A percentile compares a stretch with the other conserved stretches of the same genome.
These are phyloP conservation scores for Tetragonula clypearis DNA, from an alignment of 1,140 invertebrate species.

Conservation along the genomic window DNA sequence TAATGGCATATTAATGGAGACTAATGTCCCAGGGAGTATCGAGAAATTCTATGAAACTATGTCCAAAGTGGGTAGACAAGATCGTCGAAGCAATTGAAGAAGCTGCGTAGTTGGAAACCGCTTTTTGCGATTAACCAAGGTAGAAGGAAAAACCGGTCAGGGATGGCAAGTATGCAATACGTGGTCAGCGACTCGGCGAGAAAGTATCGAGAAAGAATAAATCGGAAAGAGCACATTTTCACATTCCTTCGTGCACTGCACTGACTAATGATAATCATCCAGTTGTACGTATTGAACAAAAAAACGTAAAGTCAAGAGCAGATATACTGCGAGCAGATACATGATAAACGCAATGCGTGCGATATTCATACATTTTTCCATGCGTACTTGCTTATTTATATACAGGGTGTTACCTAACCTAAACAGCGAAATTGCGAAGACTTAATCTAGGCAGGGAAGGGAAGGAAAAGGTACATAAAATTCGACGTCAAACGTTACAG, in stretches of 20 bases:
- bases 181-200: slow-evolving; percentile 27
- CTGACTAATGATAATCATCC: not conserved
- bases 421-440: too few relatives aligned
- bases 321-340: too few relatives aligned
- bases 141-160: slow-evolving; percentile 53
- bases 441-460: too few relatives aligned
- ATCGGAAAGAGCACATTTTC: slow-evolving; percentile 6
- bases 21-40: not conserved
- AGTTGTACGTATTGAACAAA: slow-evolving; percentile 20
- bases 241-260: not conserved
- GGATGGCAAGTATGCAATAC: slow-evolving; percentile 21
- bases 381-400: too few relatives aligned
- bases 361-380: not conserved
- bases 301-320: not conserved
- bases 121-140: slow-evolving; percentile 25
- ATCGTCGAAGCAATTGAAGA: not conserved
- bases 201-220: slow-evolving; percentile 44
- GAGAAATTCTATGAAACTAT: not conserved
- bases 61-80: not conserved
- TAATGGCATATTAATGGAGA: not conserved
- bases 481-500: too few relatives aligned
- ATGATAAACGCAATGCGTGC: too few relatives aligned
- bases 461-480: too few relatives aligned
- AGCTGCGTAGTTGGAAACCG: not conserved
- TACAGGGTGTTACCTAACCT: too few relatives aligned